Percentiles rank a stretch among this genome's conserved stretches.
These are phyloP conservation scores for Scaptomyza flava DNA, from an alignment of 2,888 invertebrate species.

Conservation along the genomic window DNA sequence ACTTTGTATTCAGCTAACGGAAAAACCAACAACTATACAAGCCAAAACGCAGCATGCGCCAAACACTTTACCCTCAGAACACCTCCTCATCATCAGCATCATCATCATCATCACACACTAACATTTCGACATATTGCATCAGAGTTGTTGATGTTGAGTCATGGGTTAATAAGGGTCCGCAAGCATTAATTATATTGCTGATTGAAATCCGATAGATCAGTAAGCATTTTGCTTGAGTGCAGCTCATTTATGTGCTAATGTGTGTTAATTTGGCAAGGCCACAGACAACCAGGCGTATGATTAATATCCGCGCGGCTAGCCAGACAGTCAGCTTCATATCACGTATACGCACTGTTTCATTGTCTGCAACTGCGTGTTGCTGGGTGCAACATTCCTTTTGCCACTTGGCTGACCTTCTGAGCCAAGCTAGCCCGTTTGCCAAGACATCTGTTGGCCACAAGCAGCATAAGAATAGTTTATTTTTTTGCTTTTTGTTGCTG, in stretches of 20 bases:
- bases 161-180: slow-evolving; percentile 57
- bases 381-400: slow-evolving; percentile 61
- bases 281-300: slow-evolving; percentile 51
- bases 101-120: background rate
- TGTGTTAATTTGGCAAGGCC: slow-evolving; percentile 61
- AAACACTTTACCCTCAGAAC: slow-evolving; percentile 26
- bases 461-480: background rate
- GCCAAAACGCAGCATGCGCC: slow-evolving; percentile 19
- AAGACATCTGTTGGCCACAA: slow-evolving; percentile 22
- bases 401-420: slow-evolving; percentile 69
- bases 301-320: slow-evolving; percentile 35
- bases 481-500: slow-evolving; percentile 1
- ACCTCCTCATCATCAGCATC: slow-evolving; percentile 14
- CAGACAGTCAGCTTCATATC: slow-evolving; percentile 12
- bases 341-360: slow-evolving; percentile 55
- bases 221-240: slow-evolving; percentile 14
- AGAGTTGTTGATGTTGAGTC: slow-evolving; percentile 32
- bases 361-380: slow-evolving; percentile 11
- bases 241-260: slow-evolving; percentile 53
- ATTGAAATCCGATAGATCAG: slow-evolving; percentile 31
- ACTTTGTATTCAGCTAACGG: slow-evolving; percentile 45
- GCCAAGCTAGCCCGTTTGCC: slow-evolving; percentile 19
- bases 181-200: slow-evolving; percentile 52
- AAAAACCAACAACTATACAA: slow-evolving; percentile 54
- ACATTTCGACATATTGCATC: slow-evolving; percentile 25